A percentile compares a stretch with the other conserved stretches of the same genome.
Evolutionary conservation across 2,797 vertebrate species (phyloP).

Genomic region (Diglossa cyanea): DNA sequence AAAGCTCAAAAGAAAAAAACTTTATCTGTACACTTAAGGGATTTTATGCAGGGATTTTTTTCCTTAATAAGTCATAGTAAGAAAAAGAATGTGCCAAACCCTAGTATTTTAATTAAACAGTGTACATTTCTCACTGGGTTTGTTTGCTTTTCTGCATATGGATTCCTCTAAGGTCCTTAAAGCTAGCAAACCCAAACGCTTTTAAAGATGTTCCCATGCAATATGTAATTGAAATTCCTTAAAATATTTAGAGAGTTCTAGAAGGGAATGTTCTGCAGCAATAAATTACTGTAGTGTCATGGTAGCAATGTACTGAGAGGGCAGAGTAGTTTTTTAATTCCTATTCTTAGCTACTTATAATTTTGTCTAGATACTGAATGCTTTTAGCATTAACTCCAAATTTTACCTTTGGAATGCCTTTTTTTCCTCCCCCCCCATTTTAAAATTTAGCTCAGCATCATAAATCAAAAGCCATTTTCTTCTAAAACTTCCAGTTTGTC

Average conservation of each 20-base stretch:
- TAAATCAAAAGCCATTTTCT: background rate
- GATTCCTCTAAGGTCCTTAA: constrained; percentile 17
- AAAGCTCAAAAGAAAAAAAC: background rate
- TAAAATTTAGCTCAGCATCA: background rate
- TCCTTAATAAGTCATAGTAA: background rate
- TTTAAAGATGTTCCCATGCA: background rate
- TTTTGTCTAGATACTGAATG: background rate
- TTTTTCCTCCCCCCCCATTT: rapidly evolving
- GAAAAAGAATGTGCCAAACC: background rate
- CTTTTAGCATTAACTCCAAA: background rate
- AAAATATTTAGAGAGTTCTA: constrained; percentile 58
- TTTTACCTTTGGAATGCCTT: background rate
- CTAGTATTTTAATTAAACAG: constrained; percentile 37
- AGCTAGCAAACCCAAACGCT: background rate
- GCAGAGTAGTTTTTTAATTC: background rate
- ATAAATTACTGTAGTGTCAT: background rate
- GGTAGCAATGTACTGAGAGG: background rate
- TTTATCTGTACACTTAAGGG: background rate
- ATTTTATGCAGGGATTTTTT: background rate
- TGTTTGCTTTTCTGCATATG: constrained; percentile 15
- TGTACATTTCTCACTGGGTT: background rate
- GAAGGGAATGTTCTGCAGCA: constrained; percentile 21
- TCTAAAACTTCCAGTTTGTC: background rate
- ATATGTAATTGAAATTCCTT: constrained; percentile 43
- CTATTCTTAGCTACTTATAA: background rate